These are phyloP conservation scores for Panopea generosa DNA, from an alignment of 2,888 invertebrate genomes.

Conservation along the genomic window DNA sequence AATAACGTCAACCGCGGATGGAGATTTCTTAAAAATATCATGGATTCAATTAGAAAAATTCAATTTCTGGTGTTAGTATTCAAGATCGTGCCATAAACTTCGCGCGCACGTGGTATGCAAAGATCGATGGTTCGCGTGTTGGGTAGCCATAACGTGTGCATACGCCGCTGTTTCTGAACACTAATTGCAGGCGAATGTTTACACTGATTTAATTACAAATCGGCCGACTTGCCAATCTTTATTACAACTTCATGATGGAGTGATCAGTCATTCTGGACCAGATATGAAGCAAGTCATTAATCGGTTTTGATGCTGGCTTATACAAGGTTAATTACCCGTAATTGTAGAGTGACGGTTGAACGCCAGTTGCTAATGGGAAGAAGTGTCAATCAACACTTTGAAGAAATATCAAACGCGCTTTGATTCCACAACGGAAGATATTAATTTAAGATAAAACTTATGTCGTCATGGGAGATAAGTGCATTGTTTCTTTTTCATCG, in stretches of 20 bases:
- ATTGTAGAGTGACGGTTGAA: slow-evolving; percentile 10
- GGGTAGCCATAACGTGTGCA: too few species aligned
- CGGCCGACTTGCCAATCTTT: slow-evolving; percentile 3
- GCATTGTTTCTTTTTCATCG: too few species aligned
- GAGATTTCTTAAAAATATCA: too few species aligned
- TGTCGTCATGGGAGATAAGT: too few species aligned
- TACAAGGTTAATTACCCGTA: slow-evolving; percentile 20
- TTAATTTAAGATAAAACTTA: too few species aligned
- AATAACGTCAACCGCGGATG: too few species aligned
- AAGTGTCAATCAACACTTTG: slow-evolving; percentile 17
- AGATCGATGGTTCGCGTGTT: too few species aligned
- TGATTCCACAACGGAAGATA: not conserved
- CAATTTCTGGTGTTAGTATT: too few species aligned
- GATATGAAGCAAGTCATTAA: slow-evolving; percentile 16
- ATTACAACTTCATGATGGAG: not conserved
- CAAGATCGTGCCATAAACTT: too few species aligned
- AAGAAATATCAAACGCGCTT: not conserved
- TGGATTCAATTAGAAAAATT: too few species aligned
- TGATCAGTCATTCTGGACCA: slow-evolving; percentile 13
- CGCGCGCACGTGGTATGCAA: too few species aligned
- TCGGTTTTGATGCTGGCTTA: slow-evolving; percentile 15
- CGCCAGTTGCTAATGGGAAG: slow-evolving; percentile 4
- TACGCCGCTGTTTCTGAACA: slow-evolving; percentile 1
- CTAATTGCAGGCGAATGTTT: slow-evolving; percentile 11
- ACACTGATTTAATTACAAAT: slow-evolving; percentile 13